phyloP scores from a whole-genome alignment of 2,797 vertebrate genomes.

The Crypturellus tataupa region DNA sequence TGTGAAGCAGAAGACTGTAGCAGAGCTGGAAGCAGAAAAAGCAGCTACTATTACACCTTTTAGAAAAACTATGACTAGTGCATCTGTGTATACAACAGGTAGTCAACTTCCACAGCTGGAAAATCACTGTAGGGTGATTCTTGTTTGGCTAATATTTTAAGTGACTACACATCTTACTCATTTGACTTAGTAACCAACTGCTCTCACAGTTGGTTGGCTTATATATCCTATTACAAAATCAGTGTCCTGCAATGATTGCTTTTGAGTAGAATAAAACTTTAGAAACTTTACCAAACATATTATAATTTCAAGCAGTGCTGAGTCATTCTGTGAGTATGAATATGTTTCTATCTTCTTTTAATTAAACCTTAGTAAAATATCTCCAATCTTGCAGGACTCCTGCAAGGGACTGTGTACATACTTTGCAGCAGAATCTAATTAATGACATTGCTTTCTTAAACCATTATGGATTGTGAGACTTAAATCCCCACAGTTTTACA shows the following conservation, averaged over 20 bases:
- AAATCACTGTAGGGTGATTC: not conserved
- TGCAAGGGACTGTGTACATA: not conserved
- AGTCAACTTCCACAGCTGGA: not conserved
- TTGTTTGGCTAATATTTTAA: not conserved
- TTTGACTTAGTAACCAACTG: not conserved
- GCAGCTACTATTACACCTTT: constrained; percentile 88
- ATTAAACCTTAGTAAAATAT: not conserved
- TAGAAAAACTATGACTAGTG: constrained; percentile 87
- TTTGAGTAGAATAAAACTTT: not conserved
- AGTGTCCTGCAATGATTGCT: not conserved
- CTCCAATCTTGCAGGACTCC: not conserved
- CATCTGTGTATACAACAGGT: constrained; percentile 91
- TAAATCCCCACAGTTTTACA: not conserved
- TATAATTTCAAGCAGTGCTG: not conserved
- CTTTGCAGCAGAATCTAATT: not conserved
- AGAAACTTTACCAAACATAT: too few relatives aligned
- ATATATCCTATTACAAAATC: not conserved
- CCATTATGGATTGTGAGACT: not conserved
- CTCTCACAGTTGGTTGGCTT: not conserved
- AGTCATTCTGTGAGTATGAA: too few relatives aligned
- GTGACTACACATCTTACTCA: not conserved
- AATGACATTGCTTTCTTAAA: not conserved
- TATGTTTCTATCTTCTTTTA: not conserved
- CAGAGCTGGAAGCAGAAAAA: constrained; percentile 89
- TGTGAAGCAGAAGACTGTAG: constrained; percentile 87